Base-by-base conservation (phyloP, 2,797 vertebrate genomes). In the Eulemur mongoz region DNA sequence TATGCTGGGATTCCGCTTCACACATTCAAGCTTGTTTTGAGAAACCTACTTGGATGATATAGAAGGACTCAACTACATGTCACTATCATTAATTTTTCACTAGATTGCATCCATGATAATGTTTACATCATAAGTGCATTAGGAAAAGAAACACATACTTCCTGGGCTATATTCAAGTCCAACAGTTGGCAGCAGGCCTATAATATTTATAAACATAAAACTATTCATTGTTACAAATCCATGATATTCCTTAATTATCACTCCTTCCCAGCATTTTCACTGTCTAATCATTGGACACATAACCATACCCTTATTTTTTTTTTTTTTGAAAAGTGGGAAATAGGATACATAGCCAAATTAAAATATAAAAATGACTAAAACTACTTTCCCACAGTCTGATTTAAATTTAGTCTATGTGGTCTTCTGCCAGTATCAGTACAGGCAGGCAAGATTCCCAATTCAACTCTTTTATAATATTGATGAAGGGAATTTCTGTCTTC, bases 21-120 rank as follows among this genome's bases (percentile, higher is more conserved):
- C 23, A 9, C 43, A 80, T 45, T 89, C 54, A 91, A 75, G 11
- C 54, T 89, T 95, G 92, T 80, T 92, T 93, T 87, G 52, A 89
- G 87, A 95, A 45, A 54, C 38, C 27, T 54, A 7, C 32, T 76
- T 45, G 43, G 61, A 45, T 79, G 78, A 63, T 81, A 45, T 43
- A 78, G 61, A 52, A 91, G 11, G n/a, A 79, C 50, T 92, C 70
- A 86, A 13, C 54, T 90, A 15, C 84, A 57, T 92, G 65, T 70
- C 69, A 38, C 89, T 82, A 4, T 93, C 78, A 76, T 43, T 89
- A 38, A 93, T 93, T 86, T 93, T 80, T 93, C 45, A 73, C 88
- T 93, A 48, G 67, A 61, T 96, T 79, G 75, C 7, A 80, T 69
- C 81, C 93, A 83, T 73, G 82, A 70, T 88, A 91, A 75, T 81